Evolutionary conservation across 2,113 vertebrate genomes (phyloP).

Genomic region (Petaurus breviceps): DNA sequence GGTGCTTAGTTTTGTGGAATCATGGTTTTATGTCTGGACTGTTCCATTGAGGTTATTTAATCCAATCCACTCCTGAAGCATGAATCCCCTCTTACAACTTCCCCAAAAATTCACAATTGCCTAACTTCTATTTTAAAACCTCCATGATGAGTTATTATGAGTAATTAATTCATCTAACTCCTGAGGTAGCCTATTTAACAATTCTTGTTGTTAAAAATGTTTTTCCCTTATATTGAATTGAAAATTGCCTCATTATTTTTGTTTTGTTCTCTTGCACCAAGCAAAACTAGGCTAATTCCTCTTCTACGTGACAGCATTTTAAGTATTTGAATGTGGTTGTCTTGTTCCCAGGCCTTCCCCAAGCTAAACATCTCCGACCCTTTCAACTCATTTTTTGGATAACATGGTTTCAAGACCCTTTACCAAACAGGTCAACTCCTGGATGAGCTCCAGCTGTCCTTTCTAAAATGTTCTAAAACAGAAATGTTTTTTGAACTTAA

Average conservation of each 20-base stretch:
- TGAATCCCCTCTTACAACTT: not conserved
- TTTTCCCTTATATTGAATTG: not conserved
- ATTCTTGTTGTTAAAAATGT: not conserved
- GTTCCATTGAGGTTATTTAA: not conserved
- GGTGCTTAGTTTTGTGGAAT: constrained; percentile 13
- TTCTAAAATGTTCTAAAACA: not conserved
- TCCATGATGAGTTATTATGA: not conserved
- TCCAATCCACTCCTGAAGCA: not conserved
- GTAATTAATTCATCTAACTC: too few relatives aligned
- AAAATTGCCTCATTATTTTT: not conserved
- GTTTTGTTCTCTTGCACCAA: not conserved
- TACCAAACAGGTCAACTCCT: not conserved
- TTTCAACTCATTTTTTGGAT: not conserved
- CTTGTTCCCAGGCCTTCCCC: not conserved
- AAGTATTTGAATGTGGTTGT: not conserved
- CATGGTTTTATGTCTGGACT: not conserved
- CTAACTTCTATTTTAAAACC: not conserved
- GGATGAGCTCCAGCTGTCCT: not conserved
- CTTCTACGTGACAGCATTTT: not conserved
- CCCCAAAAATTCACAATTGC: not conserved
- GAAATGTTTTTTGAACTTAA: not conserved
- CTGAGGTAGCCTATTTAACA: not conserved
- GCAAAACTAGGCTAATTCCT: not conserved
- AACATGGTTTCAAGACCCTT: not conserved
- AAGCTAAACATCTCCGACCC: not conserved